Percentiles rank a stretch among this genome's conserved stretches.
phyloP scores from a whole-genome alignment of 1,140 invertebrate genomes.

The Calliopsis andreniformis region DNA sequence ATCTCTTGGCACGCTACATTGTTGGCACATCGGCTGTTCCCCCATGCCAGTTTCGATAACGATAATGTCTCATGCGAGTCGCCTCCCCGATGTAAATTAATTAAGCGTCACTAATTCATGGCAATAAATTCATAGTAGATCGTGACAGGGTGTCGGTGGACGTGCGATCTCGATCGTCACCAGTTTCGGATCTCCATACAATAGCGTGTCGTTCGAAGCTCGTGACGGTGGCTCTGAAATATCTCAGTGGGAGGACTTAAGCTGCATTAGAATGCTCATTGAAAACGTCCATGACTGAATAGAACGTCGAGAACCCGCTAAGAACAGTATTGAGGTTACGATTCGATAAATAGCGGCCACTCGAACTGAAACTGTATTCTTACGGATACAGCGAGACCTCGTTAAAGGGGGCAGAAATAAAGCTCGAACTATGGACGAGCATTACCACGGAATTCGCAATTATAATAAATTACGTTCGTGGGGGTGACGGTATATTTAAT shows the following conservation, averaged over 20 bases:
- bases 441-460: background rate
- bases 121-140: slow-evolving; percentile 34
- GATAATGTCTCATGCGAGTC: slow-evolving; percentile 6
- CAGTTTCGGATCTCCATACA: background rate
- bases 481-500: background rate
- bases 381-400: background rate
- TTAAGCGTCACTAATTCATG: slow-evolving; percentile 24
- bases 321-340: slow-evolving; percentile 36
- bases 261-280: slow-evolving; percentile 32
- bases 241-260: slow-evolving; percentile 16
- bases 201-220: slow-evolving; percentile 4
- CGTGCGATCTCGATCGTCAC: slow-evolving; percentile 2
- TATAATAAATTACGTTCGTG: background rate
- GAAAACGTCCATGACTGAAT: slow-evolving; percentile 33
- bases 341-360: slow-evolving; percentile 23
- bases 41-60: background rate
- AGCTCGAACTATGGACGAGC: too few species aligned
- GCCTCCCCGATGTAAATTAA: slow-evolving; percentile 33
- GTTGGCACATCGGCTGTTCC: background rate
- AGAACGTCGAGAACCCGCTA: slow-evolving; percentile 12
- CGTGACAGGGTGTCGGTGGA: background rate
- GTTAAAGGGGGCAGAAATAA: slow-evolving; percentile 3
- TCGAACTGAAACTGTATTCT: slow-evolving; percentile 20
- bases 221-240: background rate
- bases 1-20: too few species aligned